Evolutionary conservation across 1,140 invertebrate species (phyloP).

Genomic region (Drosophila kikkawai): DNA sequence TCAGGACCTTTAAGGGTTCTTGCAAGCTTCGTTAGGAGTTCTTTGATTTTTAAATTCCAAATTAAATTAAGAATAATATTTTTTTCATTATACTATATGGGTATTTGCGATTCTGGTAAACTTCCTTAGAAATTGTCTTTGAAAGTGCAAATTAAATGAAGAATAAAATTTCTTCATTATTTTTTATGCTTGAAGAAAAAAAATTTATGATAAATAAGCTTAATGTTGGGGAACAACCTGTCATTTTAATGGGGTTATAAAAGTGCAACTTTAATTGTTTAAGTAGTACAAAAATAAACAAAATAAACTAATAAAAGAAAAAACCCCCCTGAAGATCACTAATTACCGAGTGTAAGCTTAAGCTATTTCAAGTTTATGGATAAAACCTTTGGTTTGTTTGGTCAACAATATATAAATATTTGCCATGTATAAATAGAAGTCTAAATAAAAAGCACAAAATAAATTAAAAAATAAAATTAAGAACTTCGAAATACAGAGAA

Average conservation of each 20-base stretch:
- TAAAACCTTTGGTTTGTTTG: conserved; percentile 5
- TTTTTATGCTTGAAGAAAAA: neutral
- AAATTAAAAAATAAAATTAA: neutral
- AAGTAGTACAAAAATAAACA: neutral
- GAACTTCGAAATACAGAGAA: neutral
- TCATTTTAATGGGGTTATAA: neutral
- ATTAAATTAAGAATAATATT: no score
- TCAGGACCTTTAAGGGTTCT: neutral
- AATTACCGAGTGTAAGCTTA: neutral
- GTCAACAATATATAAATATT: conserved; percentile 3
- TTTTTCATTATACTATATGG: no score
- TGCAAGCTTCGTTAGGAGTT: no score
- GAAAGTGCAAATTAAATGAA: neutral
- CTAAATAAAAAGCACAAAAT: neutral
- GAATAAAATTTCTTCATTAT: neutral
- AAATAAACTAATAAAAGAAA: neutral
- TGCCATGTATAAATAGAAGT: neutral
- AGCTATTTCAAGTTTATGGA: neutral
- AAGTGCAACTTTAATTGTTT: neutral
- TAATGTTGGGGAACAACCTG: neutral
- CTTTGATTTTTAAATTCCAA: no score
- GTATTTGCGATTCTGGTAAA: no score
- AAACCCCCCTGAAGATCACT: neutral
- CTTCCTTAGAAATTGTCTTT: no score
- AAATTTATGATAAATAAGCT: neutral